phyloP scores from a whole-genome alignment of 2,888 invertebrate genomes.

The Julus scanicus region DNA sequence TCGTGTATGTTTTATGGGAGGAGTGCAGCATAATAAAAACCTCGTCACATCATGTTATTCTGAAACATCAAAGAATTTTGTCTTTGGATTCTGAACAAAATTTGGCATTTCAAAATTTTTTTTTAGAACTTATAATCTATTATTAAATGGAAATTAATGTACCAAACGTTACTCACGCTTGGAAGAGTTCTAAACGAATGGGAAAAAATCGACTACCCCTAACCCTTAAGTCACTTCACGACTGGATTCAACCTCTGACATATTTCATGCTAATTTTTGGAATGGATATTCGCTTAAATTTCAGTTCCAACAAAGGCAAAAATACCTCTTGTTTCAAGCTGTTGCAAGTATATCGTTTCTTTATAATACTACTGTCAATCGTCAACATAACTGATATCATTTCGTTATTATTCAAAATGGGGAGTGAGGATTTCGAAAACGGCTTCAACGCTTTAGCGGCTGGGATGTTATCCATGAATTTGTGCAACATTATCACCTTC shows the following conservation, averaged over 20 bases:
- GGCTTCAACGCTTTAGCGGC: not conserved
- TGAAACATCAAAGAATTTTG: not conserved
- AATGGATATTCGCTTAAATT: not conserved
- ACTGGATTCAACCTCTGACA: not conserved
- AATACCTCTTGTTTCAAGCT: not conserved
- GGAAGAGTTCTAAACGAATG: not conserved
- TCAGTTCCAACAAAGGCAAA: not conserved
- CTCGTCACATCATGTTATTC: too few species aligned
- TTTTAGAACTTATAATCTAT: not conserved
- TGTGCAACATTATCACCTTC: not conserved
- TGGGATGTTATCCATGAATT: not conserved
- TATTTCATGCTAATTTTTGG: not conserved
- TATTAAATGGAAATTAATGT: not conserved
- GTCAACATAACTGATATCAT: not conserved
- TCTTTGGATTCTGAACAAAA: not conserved
- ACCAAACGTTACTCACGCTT: not conserved
- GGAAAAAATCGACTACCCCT: not conserved
- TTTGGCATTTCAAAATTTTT: not conserved
- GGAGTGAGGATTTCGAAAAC: not conserved
- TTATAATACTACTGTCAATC: not conserved
- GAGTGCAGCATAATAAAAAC: not conserved
- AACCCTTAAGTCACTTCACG: not conserved
- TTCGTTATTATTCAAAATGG: not conserved
- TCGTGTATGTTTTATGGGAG: not conserved
- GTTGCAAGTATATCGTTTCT: not conserved